phyloP scores from a whole-genome alignment of 1,140 invertebrate species.

The Cydia strobilella region DNA sequence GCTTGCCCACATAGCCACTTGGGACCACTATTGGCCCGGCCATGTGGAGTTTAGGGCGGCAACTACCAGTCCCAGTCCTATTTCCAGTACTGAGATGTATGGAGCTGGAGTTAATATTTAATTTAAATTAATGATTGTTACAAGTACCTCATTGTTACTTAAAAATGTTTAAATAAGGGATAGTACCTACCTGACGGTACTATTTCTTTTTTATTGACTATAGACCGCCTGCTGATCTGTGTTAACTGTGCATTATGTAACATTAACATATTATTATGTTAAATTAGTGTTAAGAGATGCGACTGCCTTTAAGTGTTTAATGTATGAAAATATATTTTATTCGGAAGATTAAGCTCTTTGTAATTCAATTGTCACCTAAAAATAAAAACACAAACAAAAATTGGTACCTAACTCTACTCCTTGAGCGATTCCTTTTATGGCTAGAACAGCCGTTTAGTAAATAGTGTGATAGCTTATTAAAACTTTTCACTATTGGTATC shows the following conservation, averaged over 20 bases:
- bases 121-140: neutral
- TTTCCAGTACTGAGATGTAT: neutral
- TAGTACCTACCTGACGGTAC: neutral
- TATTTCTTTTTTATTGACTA: neutral
- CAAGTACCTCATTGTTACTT: no score
- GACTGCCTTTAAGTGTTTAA: no score
- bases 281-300: no score
- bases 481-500: neutral
- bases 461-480: no score
- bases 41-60: conserved; percentile 28
- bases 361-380: neutral
- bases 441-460: no score
- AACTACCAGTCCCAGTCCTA: neutral
- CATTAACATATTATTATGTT: no score
- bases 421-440: neutral
- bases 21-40: conserved; percentile 78
- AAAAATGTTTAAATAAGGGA: no score
- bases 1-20: conserved; percentile 82
- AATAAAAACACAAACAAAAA: neutral
- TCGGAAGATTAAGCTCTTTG: neutral
- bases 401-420: neutral
- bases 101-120: neutral
- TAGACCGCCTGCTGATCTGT: no score
- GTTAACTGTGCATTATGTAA: no score
- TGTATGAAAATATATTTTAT: no score